A percentile compares a stretch with the other conserved stretches of the same genome.
Conservation (phyloP, 2,888 invertebrate genomes). For the Amiota communis region DNA sequence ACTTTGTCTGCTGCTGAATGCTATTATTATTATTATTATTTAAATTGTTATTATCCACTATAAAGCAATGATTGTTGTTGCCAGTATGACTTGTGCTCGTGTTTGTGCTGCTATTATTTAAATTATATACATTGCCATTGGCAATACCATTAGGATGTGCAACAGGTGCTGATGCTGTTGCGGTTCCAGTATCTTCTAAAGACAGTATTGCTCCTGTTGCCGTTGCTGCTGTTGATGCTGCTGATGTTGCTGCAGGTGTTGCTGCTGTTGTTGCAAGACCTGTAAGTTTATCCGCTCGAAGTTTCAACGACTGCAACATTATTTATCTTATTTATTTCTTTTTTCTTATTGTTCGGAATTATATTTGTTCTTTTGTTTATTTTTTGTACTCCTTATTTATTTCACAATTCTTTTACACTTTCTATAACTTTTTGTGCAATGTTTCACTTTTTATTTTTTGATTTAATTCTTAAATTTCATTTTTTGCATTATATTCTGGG, state of each 20-base stretch:
- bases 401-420: slow-evolving; percentile 26
- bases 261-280: slow-evolving; percentile 54
- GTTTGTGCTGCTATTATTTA: slow-evolving; percentile 40
- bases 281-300: slow-evolving; percentile 69
- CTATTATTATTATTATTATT: slow-evolving; percentile 60
- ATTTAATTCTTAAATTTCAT: background rate
- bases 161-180: slow-evolving; percentile 59
- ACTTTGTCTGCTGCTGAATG: slow-evolving; percentile 50
- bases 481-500: background rate
- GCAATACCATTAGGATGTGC: slow-evolving; percentile 60
- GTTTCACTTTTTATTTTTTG: background rate
- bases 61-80: slow-evolving; percentile 45
- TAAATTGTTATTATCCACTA: slow-evolving; percentile 61
- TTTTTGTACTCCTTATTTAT: slow-evolving; percentile 21
- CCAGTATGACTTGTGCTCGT: slow-evolving; percentile 49
- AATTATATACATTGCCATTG: slow-evolving; percentile 48
- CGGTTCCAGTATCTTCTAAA: slow-evolving; percentile 38
- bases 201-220: slow-evolving; percentile 36
- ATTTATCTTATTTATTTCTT: slow-evolving; percentile 55
- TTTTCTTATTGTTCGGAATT: background rate
- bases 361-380: background rate
- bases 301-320: slow-evolving; percentile 72
- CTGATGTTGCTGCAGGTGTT: slow-evolving; percentile 43
- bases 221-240: slow-evolving; percentile 42
- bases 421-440: background rate